Evolutionary conservation across 1,140 invertebrate species (phyloP).

Genomic region (Hesperophylax magnus): DNA sequence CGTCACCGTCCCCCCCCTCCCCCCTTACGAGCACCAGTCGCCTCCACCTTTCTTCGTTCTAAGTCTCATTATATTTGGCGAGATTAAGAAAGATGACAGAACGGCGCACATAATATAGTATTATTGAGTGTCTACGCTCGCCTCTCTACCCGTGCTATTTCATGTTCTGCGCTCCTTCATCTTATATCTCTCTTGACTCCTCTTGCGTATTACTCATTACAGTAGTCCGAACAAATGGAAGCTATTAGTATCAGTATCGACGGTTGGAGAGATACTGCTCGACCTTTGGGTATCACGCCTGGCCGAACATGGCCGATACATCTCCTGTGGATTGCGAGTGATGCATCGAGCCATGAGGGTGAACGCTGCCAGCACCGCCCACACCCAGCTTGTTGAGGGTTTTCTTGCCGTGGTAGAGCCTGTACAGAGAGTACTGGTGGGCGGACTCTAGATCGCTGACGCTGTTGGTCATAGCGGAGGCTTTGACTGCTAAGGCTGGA

Average conservation of each 20-base stretch:
- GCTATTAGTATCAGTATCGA: slow-evolving; percentile 13
- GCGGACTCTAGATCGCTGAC: slow-evolving; percentile 56
- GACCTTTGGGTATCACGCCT: slow-evolving; percentile 70
- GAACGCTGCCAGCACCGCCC: slow-evolving; percentile 22
- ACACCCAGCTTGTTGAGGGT: slow-evolving; percentile 44
- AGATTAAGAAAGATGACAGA: slow-evolving; percentile 41
- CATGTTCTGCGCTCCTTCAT: too few species aligned
- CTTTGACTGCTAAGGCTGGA: slow-evolving; percentile 39
- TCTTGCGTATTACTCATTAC: too few species aligned
- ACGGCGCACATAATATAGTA: slow-evolving; percentile 4
- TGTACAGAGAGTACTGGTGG: slow-evolving; percentile 56
- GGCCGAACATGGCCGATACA: slow-evolving; percentile 71
- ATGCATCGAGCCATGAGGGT: slow-evolving; percentile 64
- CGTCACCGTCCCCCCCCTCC: background rate
- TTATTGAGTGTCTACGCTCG: background rate
- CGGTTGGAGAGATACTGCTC: slow-evolving; percentile 31
- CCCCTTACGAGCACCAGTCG: slow-evolving; percentile 33
- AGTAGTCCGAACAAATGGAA: background rate
- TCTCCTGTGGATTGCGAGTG: slow-evolving; percentile 75
- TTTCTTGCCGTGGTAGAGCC: slow-evolving; percentile 56
- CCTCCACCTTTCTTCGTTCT: slow-evolving; percentile 32
- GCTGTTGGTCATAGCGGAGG: slow-evolving; percentile 56
- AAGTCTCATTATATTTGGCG: slow-evolving; percentile 42
- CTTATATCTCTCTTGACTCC: too few species aligned
- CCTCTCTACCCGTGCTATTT: too few species aligned